These are phyloP conservation scores for Elephantulus edwardii DNA, from an alignment of 2,113 vertebrate species.

Conservation along the genomic window DNA sequence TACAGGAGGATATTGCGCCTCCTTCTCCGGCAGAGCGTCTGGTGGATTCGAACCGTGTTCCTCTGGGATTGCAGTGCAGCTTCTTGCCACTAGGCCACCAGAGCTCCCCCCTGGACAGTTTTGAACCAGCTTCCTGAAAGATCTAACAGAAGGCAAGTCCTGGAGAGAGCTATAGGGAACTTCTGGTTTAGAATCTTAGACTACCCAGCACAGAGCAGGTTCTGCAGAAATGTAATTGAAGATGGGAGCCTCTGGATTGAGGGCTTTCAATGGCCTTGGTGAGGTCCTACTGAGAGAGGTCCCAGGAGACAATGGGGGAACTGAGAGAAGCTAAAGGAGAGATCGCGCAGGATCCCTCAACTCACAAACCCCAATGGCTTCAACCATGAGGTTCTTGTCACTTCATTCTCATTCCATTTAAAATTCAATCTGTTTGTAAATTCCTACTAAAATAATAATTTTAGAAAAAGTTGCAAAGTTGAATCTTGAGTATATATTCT, in stretches of 20 bases:
- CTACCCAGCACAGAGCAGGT: not conserved
- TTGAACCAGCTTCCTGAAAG: not conserved
- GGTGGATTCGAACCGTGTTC: too few species aligned
- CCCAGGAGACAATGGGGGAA: not conserved
- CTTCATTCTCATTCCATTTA: not conserved
- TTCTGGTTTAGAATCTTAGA: not conserved
- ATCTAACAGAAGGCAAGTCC: not conserved
- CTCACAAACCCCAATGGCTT: not conserved
- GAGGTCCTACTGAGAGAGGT: not conserved
- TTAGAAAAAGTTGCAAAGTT: too few species aligned
- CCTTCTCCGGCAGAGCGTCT: too few species aligned
- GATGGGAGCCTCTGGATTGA: not conserved
- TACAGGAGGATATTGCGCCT: too few species aligned
- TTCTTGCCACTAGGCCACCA: rapidly evolving
- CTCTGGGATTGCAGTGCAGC: too few species aligned
- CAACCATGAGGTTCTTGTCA: not conserved
- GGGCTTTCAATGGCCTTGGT: not conserved
- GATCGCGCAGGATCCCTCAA: not conserved
- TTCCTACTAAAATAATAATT: too few species aligned
- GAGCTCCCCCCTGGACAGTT: not conserved
- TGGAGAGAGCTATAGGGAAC: not conserved
- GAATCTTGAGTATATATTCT: too few species aligned
- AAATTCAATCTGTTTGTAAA: not conserved
- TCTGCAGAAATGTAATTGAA: not conserved
- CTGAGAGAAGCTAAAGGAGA: not conserved